Evolutionary conservation across 2,888 invertebrate genomes (phyloP).

Genomic region (Leucophenga maculata): DNA sequence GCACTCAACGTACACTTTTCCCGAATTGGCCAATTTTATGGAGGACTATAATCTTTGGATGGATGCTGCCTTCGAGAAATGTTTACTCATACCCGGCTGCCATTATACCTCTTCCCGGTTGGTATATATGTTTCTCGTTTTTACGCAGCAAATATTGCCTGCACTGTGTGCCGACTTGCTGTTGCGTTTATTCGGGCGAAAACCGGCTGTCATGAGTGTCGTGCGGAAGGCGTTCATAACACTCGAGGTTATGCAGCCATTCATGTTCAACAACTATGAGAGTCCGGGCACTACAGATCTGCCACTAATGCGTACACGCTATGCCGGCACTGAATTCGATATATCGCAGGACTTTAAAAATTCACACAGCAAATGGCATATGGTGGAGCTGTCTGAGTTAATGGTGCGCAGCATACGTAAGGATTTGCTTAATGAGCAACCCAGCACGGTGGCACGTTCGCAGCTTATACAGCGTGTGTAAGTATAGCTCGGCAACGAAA

Average conservation of each 20-base stretch:
- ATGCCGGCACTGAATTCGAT: constrained; percentile 55
- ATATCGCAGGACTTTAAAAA: constrained; percentile 29
- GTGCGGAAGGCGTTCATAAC: constrained; percentile 49
- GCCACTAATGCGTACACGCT: constrained; percentile 25
- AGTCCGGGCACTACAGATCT: constrained; percentile 51
- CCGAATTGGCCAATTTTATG: constrained; percentile 44
- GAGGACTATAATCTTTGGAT: constrained; percentile 46
- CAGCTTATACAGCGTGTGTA: constrained; percentile 47
- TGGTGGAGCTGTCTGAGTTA: constrained; percentile 20
- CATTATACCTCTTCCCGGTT: constrained; percentile 48
- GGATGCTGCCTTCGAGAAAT: constrained; percentile 46
- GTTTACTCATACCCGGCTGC: constrained; percentile 49
- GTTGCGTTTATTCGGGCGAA: constrained; percentile 45
- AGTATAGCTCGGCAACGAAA: constrained; percentile 36
- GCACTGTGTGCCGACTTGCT: constrained; percentile 50
- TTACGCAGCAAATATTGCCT: constrained; percentile 59
- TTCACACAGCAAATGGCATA: neutral
- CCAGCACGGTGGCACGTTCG: constrained; percentile 42
- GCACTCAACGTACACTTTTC: constrained; percentile 47
- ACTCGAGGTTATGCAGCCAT: constrained; percentile 57
- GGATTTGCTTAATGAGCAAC: constrained; percentile 54
- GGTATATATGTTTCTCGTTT: constrained; percentile 45
- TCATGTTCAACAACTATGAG: constrained; percentile 55
- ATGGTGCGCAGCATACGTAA: constrained; percentile 54
- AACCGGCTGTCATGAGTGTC: constrained; percentile 52